phyloP scores from a whole-genome alignment of 2,113 vertebrate species.

The Vanacampus margaritifer region DNA sequence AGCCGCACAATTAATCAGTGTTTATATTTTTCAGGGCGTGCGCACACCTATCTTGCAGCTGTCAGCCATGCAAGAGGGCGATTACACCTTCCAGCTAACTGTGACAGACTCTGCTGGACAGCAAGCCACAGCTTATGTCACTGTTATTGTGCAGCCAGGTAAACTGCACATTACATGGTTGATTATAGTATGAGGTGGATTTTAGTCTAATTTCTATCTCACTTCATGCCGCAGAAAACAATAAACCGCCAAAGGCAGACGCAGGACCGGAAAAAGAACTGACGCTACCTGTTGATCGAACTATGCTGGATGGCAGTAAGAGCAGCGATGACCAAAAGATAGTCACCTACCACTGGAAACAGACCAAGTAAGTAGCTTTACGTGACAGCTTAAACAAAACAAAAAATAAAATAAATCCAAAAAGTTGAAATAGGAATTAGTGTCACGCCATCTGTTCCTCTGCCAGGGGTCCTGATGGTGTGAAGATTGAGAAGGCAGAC shows the following conservation, averaged over 20 bases:
- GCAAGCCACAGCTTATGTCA: conserved; percentile 90
- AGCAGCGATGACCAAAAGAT: conserved; percentile 96
- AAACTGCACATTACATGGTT: conserved; percentile 23
- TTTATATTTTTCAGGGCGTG: conserved; percentile 77
- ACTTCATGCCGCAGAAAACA: conserved; percentile 81
- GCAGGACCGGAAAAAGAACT: conserved; percentile 97
- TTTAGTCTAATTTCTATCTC: background rate
- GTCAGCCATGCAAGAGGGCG: conserved; percentile 94
- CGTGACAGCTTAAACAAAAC: background rate
- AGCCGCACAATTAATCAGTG: background rate
- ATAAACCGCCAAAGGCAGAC: conserved; percentile 89
- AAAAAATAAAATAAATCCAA: too few species aligned
- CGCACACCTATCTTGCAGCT: conserved; percentile 88
- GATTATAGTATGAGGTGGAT: background rate
- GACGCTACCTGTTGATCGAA: conserved; percentile 90
- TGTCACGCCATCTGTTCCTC: conserved; percentile 12
- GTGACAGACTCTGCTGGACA: conserved; percentile 92
- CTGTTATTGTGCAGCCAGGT: conserved; percentile 96
- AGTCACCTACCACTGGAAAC: conserved; percentile 84
- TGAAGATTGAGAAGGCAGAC: conserved; percentile 89
- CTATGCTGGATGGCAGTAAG: conserved; percentile 90
- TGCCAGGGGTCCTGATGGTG: conserved; percentile 85
- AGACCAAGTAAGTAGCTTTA: conserved; percentile 77
- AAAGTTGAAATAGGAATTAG: too few species aligned
- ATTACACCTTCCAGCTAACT: conserved; percentile 95